A percentile compares a stretch with the other conserved stretches of the same genome.
Conservation (phyloP, 1,140 invertebrate genomes). For the Euglossa dilemma region DNA sequence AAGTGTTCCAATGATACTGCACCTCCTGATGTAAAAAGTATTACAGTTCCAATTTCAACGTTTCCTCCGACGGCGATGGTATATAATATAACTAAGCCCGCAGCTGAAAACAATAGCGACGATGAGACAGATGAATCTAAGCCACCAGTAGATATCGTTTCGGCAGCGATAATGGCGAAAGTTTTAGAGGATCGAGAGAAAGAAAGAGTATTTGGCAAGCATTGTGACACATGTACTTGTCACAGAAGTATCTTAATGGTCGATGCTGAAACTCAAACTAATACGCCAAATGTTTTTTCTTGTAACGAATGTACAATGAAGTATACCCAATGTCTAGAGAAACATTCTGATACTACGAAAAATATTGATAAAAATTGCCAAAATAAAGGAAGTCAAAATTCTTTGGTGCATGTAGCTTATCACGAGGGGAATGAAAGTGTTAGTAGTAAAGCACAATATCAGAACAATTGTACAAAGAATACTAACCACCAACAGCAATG, state of each 20-base stretch:
- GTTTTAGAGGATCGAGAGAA: conserved; percentile 93
- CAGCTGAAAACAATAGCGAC: conserved; percentile 72
- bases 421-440: conserved; percentile 54
- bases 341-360: conserved; percentile 32
- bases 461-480: conserved; percentile 49
- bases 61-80: conserved; percentile 95
- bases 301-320: conserved; percentile 42
- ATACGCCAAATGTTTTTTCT: conserved; percentile 18
- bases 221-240: conserved; percentile 91
- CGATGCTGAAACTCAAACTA: conserved; percentile 76
- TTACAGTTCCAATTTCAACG: conserved; percentile 91
- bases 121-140: conserved; percentile 83
- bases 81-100: conserved; percentile 86
- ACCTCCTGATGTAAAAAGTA: conserved; percentile 85
- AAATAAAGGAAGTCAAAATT: conserved; percentile 49
- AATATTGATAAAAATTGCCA: conserved; percentile 51
- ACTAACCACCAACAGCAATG: conserved; percentile 20
- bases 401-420: conserved; percentile 35
- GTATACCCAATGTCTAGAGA: conserved; percentile 38
- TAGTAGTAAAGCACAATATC: conserved; percentile 45
- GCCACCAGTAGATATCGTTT: conserved; percentile 89
- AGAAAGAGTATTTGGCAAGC: conserved; percentile 87
- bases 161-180: conserved; percentile 96
- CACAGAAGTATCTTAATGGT: conserved; percentile 78
- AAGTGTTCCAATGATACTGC: conserved; percentile 80